Evolutionary conservation across 2,888 invertebrate species (phyloP).

Genomic region (Drosophila tripunctata): DNA sequence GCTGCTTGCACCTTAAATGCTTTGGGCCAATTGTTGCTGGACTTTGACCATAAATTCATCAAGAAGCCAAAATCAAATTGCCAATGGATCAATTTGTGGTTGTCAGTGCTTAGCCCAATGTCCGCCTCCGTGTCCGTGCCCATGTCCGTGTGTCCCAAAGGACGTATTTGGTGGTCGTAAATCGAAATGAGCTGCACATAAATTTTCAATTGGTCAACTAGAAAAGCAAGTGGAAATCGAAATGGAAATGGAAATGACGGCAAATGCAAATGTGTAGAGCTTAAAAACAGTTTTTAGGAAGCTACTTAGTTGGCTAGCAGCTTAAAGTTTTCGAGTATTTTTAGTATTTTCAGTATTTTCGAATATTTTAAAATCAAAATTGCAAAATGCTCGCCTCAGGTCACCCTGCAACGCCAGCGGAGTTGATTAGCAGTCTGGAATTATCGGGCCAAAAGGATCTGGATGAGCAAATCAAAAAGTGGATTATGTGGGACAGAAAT

Average conservation of each 20-base stretch:
- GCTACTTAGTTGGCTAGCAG: not conserved
- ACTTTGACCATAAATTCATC: constrained; percentile 72
- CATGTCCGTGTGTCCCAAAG: constrained; percentile 38
- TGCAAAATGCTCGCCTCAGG: constrained; percentile 30
- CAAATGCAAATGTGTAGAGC: constrained; percentile 14
- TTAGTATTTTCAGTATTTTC: not conserved
- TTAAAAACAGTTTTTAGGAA: not conserved
- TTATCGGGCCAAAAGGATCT: constrained; percentile 84
- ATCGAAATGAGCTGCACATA: constrained; percentile 74
- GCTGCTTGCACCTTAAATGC: not conserved
- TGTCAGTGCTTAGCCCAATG: constrained; percentile 57
- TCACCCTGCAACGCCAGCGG: constrained; percentile 26
- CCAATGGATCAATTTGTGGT: constrained; percentile 76
- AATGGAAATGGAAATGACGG: not conserved
- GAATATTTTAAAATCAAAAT: constrained; percentile 22
- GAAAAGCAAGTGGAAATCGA: constrained; percentile 19
- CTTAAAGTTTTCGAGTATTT: not conserved
- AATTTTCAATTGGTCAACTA: constrained; percentile 73
- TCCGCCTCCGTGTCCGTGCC: not conserved
- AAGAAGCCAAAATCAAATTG: constrained; percentile 68
- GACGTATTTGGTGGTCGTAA: constrained; percentile 74
- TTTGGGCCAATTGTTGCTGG: constrained; percentile 32
- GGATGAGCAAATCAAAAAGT: constrained; percentile 88
- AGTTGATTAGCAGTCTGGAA: constrained; percentile 39
- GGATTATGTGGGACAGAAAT: constrained; percentile 92